Percentiles rank a stretch among this genome's conserved stretches.
Evolutionary conservation across 2,888 invertebrate genomes (phyloP).

Genomic region (Ornithoptera alexandrae): DNA sequence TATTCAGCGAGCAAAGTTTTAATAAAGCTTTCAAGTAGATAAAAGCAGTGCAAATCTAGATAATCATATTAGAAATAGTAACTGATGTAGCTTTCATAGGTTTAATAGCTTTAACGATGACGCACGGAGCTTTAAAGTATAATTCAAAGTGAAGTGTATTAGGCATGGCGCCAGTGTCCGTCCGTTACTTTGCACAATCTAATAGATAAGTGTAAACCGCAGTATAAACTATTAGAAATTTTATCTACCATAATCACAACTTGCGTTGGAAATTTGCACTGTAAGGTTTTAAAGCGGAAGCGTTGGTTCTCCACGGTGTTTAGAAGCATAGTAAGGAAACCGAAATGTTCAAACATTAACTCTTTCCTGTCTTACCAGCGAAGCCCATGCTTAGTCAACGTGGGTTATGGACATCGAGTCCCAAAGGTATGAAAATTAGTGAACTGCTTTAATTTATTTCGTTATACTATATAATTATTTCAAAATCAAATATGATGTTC

Average conservation of each 20-base stretch:
- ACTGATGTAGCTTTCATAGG: conserved; percentile 1
- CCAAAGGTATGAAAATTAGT: too few relatives aligned
- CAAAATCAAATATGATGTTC: too few relatives aligned
- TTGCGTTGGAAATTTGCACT: too few relatives aligned
- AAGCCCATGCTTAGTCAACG: too few relatives aligned
- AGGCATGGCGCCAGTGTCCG: conserved; percentile 12
- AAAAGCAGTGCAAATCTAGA: not conserved
- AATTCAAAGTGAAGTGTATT: conserved; percentile 11
- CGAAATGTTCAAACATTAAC: too few relatives aligned
- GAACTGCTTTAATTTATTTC: too few relatives aligned
- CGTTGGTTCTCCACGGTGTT: too few relatives aligned
- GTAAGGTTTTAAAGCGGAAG: too few relatives aligned
- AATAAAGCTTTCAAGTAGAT: not conserved
- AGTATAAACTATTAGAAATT: conserved; percentile 2
- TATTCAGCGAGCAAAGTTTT: not conserved
- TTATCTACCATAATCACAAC: conserved; percentile 7
- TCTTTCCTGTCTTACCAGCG: too few relatives aligned
- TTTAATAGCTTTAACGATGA: conserved; percentile 10
- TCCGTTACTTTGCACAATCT: conserved; percentile 14
- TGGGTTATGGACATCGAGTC: too few relatives aligned
- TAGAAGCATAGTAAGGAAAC: too few relatives aligned
- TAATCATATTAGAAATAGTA: not conserved
- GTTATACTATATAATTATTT: too few relatives aligned
- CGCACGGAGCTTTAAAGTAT: conserved; percentile 9
- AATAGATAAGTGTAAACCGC: conserved; percentile 6